Evolutionary conservation across 92 coral and sea anemone species (phyloP).

Genomic region (Parazoanthus darwini): DNA sequence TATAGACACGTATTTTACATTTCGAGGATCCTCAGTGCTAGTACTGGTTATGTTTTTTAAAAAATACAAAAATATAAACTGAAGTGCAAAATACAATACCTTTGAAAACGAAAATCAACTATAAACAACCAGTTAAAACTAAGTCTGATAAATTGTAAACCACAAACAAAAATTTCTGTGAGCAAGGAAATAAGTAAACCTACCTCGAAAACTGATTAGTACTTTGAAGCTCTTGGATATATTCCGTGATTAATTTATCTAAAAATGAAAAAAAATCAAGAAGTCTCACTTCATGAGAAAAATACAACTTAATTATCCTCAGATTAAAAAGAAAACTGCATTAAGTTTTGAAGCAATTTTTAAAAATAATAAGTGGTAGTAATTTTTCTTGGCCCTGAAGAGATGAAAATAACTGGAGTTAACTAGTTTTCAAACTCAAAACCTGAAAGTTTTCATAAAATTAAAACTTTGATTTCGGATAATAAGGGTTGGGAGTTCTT

Average conservation of each 20-base stretch:
- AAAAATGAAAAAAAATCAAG: slow-evolving; percentile 1
- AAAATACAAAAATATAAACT: too few species aligned
- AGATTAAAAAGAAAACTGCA: not conserved
- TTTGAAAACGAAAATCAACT: not conserved
- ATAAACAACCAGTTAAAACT: not conserved
- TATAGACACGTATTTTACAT: too few species aligned
- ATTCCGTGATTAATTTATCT: slow-evolving; percentile 69
- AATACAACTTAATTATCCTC: not conserved
- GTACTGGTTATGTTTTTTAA: too few species aligned
- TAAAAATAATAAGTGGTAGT: not conserved
- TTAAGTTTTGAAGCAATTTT: not conserved
- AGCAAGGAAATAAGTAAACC: slow-evolving; percentile 1
- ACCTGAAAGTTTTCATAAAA: not conserved
- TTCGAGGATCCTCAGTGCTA: too few species aligned
- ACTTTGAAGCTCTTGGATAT: slow-evolving; percentile 63
- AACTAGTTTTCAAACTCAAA: too few species aligned
- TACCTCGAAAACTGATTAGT: slow-evolving; percentile 74
- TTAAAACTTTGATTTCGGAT: too few species aligned
- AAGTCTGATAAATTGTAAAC: too few species aligned
- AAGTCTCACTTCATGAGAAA: not conserved
- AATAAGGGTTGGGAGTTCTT: not conserved
- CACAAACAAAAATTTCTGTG: not conserved
- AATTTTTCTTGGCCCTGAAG: not conserved
- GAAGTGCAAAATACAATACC: too few species aligned
- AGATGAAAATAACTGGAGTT: too few species aligned